phyloP scores from a whole-genome alignment of 2,888 invertebrate species.

The Amorpha juglandis region DNA sequence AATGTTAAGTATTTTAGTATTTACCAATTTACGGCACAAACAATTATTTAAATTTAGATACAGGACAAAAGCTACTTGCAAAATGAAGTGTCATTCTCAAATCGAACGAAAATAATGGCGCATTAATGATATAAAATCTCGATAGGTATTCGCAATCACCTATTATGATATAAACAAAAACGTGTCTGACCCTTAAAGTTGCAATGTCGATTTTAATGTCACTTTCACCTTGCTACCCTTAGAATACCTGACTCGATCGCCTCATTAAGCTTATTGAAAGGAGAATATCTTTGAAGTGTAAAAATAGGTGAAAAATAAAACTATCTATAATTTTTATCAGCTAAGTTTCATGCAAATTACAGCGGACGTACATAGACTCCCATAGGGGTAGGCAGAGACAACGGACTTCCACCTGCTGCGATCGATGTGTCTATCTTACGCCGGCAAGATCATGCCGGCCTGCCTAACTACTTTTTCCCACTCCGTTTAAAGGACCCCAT shows the following conservation, averaged over 20 bases:
- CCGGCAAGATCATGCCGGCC: no score
- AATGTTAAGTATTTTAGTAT: no score
- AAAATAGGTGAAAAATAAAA: constrained; percentile 1
- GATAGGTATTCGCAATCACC: neutral
- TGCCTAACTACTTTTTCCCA: no score
- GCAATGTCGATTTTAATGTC: constrained; percentile 14
- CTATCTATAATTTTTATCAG: neutral
- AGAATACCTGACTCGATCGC: neutral
- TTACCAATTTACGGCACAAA: no score
- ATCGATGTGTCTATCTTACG: no score
- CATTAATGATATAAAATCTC: constrained; percentile 1
- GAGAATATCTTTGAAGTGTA: neutral
- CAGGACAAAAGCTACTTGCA: neutral
- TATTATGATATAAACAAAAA: constrained; percentile 16
- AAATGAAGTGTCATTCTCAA: neutral
- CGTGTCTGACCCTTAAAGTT: constrained; percentile 1
- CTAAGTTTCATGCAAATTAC: neutral
- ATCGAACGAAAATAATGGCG: neutral
- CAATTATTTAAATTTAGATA: no score
- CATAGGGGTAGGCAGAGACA: no score
- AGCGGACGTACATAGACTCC: no score
- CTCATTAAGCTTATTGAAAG: constrained; percentile 7
- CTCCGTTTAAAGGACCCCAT: no score
- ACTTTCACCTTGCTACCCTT: neutral
- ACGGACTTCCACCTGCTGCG: no score